A percentile compares a stretch with the other conserved stretches of the same genome.
These are phyloP conservation scores for Sinosuthora webbiana DNA, from an alignment of 2,113 vertebrate genomes.

Conservation along the genomic window DNA sequence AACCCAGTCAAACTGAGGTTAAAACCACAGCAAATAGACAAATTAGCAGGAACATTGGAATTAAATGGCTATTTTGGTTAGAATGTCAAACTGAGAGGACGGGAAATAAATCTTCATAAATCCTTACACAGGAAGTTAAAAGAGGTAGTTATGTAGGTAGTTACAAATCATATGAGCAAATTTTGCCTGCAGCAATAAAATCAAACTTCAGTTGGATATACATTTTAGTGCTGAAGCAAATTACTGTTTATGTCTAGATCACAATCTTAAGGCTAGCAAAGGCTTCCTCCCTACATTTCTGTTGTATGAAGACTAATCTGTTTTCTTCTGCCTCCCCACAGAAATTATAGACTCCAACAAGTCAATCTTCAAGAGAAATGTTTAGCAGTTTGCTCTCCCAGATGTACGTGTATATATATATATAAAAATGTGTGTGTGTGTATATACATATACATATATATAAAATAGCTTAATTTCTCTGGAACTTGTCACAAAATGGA, in stretches of 20 bases:
- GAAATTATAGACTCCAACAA: neutral
- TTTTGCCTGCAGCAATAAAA: constrained; percentile 49
- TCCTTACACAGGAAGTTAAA: constrained; percentile 12
- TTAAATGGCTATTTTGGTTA: constrained; percentile 11
- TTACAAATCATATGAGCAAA: neutral
- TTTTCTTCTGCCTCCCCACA: neutral
- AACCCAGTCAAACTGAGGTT: constrained; percentile 21
- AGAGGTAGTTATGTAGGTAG: neutral
- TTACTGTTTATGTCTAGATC: constrained; percentile 62
- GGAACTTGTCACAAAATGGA: neutral
- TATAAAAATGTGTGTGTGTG: neutral
- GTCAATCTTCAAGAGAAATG: neutral
- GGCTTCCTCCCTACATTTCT: neutral
- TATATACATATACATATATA: neutral
- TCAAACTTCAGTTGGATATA: constrained; percentile 9
- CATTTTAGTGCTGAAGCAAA: constrained; percentile 15
- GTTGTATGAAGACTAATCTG: neutral
- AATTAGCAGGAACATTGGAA: constrained; percentile 15
- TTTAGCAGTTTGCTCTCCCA: neutral
- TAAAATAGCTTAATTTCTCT: neutral
- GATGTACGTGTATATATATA: neutral
- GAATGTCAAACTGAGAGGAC: constrained; percentile 11
- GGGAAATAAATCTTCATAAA: constrained; percentile 50
- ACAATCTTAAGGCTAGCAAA: constrained; percentile 8
- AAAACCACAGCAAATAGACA: constrained; percentile 15